Evolutionary conservation across 2,888 invertebrate genomes (phyloP).

Genomic region (Dichetophora obliterata): DNA sequence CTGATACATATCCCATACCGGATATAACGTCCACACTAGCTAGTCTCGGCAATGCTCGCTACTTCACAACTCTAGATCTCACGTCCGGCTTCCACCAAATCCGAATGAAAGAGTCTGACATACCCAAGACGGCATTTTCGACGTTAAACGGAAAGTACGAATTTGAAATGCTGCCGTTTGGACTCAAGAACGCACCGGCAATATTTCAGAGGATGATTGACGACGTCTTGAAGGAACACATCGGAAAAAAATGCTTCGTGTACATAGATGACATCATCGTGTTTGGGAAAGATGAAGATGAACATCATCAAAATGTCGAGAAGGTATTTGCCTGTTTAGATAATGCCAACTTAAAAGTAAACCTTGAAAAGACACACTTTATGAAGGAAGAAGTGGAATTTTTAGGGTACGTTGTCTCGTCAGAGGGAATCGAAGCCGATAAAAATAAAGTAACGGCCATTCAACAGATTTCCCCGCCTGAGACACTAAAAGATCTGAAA

Average conservation of each 20-base stretch:
- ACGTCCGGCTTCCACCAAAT: too few species aligned
- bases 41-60: conserved; percentile 48
- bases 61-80: conserved; percentile 49
- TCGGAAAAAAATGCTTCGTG: conserved; percentile 22
- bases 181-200: conserved; percentile 40
- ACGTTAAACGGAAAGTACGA: conserved; percentile 44
- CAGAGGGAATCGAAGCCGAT: conserved; percentile 7
- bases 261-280: conserved; percentile 32
- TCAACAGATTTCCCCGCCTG: conserved; percentile 29
- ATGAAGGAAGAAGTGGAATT: conserved; percentile 39
- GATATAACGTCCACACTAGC: conserved; percentile 47
- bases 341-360: conserved; percentile 32
- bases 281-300: conserved; percentile 25
- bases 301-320: conserved; percentile 32
- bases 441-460: conserved; percentile 25
- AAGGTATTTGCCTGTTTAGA: conserved; percentile 15
- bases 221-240: conserved; percentile 31
- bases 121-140: too few species aligned
- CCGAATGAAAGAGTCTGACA: too few species aligned
- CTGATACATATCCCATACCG: conserved; percentile 48
- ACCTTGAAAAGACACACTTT: conserved; percentile 37
- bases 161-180: conserved; percentile 24
- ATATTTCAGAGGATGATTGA: conserved; percentile 42
- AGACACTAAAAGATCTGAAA: conserved; percentile 43
- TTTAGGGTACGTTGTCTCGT: conserved; percentile 39